Evolutionary conservation across 1,140 invertebrate genomes (phyloP).

Genomic region (Drosophila neocordata): DNA sequence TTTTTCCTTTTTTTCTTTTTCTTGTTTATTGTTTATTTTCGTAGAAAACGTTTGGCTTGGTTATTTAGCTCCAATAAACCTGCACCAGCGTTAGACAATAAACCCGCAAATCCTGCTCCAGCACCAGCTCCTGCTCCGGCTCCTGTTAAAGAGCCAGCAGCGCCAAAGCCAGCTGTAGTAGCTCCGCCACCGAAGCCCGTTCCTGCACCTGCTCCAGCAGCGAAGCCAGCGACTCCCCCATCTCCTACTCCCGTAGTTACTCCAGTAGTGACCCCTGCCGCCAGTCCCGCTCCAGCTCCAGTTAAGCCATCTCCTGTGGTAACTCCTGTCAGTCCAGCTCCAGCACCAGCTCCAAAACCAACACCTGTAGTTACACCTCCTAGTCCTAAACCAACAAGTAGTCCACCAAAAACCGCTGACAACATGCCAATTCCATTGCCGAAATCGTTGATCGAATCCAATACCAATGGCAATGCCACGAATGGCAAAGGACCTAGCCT

Average conservation of each 20-base stretch:
- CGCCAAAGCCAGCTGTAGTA: constrained; percentile 34
- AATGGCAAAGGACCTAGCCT: constrained; percentile 43
- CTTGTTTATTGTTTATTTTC: constrained; percentile 39
- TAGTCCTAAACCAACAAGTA: constrained; percentile 28
- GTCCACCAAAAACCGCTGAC: constrained; percentile 47
- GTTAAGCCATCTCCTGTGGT: constrained; percentile 32
- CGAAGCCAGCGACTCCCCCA: constrained; percentile 28
- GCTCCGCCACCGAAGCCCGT: constrained; percentile 29
- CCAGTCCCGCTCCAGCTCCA: constrained; percentile 22
- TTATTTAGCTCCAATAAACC: constrained; percentile 72
- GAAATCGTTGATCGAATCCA: constrained; percentile 60
- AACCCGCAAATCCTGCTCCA: constrained; percentile 49
- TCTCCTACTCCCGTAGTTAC: constrained; percentile 14
- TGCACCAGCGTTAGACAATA: constrained; percentile 66
- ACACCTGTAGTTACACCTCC: constrained; percentile 1
- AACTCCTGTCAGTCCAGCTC: constrained; percentile 16
- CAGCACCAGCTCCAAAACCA: constrained; percentile 37
- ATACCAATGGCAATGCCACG: constrained; percentile 50
- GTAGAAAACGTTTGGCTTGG: constrained; percentile 81
- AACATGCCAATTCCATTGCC: constrained; percentile 72
- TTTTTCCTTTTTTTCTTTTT: constrained; percentile 37
- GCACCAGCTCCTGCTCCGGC: constrained; percentile 29
- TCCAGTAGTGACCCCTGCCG: constrained; percentile 2
- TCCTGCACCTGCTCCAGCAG: constrained; percentile 21
- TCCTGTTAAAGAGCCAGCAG: constrained; percentile 19